These are phyloP conservation scores for Achatina immaculata DNA, from an alignment of 1,140 invertebrate species.

Conservation along the genomic window DNA sequence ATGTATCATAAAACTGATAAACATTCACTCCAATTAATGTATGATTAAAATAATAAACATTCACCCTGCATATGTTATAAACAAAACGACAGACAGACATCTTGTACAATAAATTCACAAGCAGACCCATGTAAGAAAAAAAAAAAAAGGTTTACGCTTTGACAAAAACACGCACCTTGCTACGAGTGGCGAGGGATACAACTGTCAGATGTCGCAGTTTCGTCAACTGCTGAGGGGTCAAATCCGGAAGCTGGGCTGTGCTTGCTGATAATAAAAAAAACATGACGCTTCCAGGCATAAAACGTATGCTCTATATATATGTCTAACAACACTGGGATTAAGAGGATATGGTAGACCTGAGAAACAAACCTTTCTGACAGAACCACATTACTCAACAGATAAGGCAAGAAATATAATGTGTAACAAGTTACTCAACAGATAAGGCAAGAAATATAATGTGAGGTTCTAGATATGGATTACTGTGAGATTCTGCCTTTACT, in stretches of 20 bases:
- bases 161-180: constrained; percentile 82
- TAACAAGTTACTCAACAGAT: not conserved
- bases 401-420: not conserved
- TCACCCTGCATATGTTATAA: no score
- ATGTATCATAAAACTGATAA: no score
- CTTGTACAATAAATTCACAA: no score
- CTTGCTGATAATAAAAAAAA: constrained; percentile 75
- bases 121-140: no score
- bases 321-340: no score
- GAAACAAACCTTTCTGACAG: not conserved
- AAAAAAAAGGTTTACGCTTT: no score
- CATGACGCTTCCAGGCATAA: not conserved
- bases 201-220: constrained; percentile 96
- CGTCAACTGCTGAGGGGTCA: constrained; percentile 85
- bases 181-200: constrained; percentile 91
- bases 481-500: no score
- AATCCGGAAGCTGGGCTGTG: constrained; percentile 81
- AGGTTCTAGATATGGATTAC: no score
- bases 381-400: not conserved
- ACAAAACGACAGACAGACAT: no score
- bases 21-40: no score
- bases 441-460: not conserved
- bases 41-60: no score
- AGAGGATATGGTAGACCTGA: not conserved
- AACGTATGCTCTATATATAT: not conserved